These are phyloP conservation scores for Synergus japonicus DNA, from an alignment of 2,888 invertebrate genomes.

Conservation along the genomic window DNA sequence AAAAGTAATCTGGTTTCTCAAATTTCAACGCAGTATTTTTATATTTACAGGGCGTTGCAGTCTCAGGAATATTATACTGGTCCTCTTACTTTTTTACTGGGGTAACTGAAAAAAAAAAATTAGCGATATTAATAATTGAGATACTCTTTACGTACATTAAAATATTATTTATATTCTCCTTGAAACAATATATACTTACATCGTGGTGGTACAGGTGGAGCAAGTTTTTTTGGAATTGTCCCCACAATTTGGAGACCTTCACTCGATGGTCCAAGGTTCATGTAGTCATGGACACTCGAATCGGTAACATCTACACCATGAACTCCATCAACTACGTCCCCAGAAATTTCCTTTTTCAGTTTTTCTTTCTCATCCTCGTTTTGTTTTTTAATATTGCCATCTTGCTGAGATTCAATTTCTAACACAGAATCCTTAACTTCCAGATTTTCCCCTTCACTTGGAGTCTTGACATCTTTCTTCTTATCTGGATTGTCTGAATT, in stretches of 20 bases:
- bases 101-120: slow-evolving; percentile 36
- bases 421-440: not conserved
- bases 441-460: slow-evolving; percentile 34
- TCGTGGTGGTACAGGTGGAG: slow-evolving; percentile 72
- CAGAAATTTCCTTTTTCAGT: slow-evolving; percentile 7
- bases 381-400: slow-evolving; percentile 24
- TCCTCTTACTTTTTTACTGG: slow-evolving; percentile 39
- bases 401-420: not conserved
- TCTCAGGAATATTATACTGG: not conserved
- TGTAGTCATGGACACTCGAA: slow-evolving; percentile 67
- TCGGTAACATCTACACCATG: slow-evolving; percentile 50
- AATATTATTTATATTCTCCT: not conserved
- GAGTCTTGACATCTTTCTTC: not conserved
- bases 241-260: slow-evolving; percentile 59
- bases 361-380: slow-evolving; percentile 44
- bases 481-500: slow-evolving; percentile 12
- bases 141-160: not conserved
- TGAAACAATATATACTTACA: slow-evolving; percentile 51
- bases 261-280: slow-evolving; percentile 64
- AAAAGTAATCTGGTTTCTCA: not conserved
- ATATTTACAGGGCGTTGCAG: slow-evolving; percentile 12
- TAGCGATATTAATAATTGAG: not conserved
- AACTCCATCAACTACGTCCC: slow-evolving; percentile 39
- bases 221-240: slow-evolving; percentile 63
- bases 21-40: not conserved